phyloP scores from a whole-genome alignment of 2,113 vertebrate species.

The Upupa epops region DNA sequence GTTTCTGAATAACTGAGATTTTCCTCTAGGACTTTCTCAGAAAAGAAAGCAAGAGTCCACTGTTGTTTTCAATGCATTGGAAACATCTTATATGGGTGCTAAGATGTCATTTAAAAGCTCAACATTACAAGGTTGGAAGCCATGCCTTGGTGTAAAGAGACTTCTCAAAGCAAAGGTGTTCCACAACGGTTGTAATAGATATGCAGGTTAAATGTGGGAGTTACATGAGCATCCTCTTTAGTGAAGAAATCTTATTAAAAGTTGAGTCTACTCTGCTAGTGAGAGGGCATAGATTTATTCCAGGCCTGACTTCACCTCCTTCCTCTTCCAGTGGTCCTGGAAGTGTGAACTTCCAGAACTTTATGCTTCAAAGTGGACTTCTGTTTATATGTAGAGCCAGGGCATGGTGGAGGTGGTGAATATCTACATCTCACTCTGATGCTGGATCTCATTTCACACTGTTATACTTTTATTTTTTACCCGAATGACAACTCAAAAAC shows the following conservation, averaged over 20 bases:
- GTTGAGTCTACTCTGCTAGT: rapidly evolving
- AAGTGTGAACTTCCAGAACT: not conserved
- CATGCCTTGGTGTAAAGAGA: not conserved
- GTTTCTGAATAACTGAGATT: not conserved
- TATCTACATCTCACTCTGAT: not conserved
- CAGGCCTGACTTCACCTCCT: not conserved
- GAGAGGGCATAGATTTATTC: not conserved
- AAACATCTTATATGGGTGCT: not conserved
- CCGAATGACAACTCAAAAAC: not conserved
- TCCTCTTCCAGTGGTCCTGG: not conserved
- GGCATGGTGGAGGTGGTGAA: not conserved
- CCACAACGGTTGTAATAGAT: not conserved
- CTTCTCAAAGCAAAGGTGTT: not conserved
- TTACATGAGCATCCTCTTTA: not conserved
- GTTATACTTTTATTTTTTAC: not conserved
- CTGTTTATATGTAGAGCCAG: not conserved
- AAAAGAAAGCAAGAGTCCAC: not conserved
- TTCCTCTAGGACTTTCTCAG: not conserved
- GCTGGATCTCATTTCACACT: not conserved
- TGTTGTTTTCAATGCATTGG: not conserved
- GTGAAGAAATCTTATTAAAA: not conserved
- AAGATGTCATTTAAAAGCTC: not conserved
- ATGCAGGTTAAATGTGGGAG: not conserved
- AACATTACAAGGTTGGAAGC: rapidly evolving
- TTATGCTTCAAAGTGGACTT: not conserved